Base-by-base conservation (phyloP, 2,113 vertebrate species). In the Albula glossodonta region DNA sequence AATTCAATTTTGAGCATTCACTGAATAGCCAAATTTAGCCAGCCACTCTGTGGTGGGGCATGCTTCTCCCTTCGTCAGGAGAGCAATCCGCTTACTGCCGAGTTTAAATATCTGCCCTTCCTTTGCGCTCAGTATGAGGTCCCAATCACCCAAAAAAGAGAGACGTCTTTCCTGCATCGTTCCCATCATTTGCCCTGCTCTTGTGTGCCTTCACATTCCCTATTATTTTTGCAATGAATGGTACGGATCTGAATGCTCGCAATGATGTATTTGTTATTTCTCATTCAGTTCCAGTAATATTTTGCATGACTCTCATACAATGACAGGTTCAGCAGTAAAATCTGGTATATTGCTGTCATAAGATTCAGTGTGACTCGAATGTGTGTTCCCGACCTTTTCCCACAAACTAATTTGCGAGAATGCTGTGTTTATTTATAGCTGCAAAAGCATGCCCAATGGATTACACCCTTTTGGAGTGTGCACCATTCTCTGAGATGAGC, bases 351-450 rank as follows among this genome's bases (percentile, higher is more conserved):
- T 82, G 50, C 51, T 53, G 74, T 87, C 84, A 86, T 88, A 63
- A 86, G 85, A 87, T 83, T 70, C 50, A 49, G 41, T 80, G 82
- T 80, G 84, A 88, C 31, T 80, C 60, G 15, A 78, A 63, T 57
- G 52, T 83, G 56, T 88, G 48, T 31, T 81, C n/a, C 56, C 22
- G 31, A 13, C 50, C 66, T 77, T 13, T 85, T 1, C 2, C 74
- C 49, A 1, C 85, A 19, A 78, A 50, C 52, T 85, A 84, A 81
- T 86, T 84, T 84, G 82, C 56, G 51, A 85, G 51, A 83, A 88
- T 86, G 83, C 60, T 70, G 78, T n/a, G 82, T 81, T 57, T 83
- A 83, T 86, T 86, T 86, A 86, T 83, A 82, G 81, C 48, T 6
- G 51, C 22, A 50, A 83, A 41, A 86, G 51, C 63, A 41, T 80